Evolutionary conservation across 2,888 invertebrate species (phyloP), one percentile per base, ranked within the genome.

Genomic region (Dicroscelio sp.): DNA sequence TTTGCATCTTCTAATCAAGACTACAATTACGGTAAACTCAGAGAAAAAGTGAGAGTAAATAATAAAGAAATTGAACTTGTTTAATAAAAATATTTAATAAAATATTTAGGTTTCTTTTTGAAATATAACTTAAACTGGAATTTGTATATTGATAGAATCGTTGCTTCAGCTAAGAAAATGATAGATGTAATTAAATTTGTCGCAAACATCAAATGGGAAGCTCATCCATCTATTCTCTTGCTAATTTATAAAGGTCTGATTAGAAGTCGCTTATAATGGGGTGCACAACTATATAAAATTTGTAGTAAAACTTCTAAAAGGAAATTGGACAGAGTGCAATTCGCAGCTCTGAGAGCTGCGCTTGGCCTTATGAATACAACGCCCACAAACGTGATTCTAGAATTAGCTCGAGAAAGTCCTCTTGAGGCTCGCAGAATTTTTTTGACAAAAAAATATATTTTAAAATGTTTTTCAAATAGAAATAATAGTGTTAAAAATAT

Each of bases 351-450:
- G 14, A 67, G 33, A 35, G 25, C 35, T 14, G 31, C 67, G 5
- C 25, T 67, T 6, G 67, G 67, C 5, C 35, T 67, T n/a, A 67
- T 67, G 67, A 67, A 33, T 5, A 67, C 67, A 58, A 58, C 58
- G 14, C 43, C 43, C 8, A 43, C 43, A n/a, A n/a, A n/a, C n/a
- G n/a, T n/a, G n/a, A n/a, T n/a, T n/a, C n/a, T n/a, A n/a, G n/a
- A n/a, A n/a, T n/a, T n/a, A n/a, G n/a, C n/a, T n/a, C n/a, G n/a
- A n/a, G n/a, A n/a, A n/a, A n/a, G n/a, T n/a, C n/a, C n/a, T n/a
- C n/a, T n/a, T n/a, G n/a, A n/a, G n/a, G n/a, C n/a, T n/a, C n/a
- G n/a, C n/a, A n/a, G n/a, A n/a, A n/a, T n/a, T n/a, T n/a, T n/a
- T n/a, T n/a, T n/a, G n/a, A n/a, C n/a, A n/a, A n/a, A n/a, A n/a